Evolutionary conservation across 2,797 vertebrate genomes (phyloP).

Genomic region (Rousettus madagascariensis): DNA sequence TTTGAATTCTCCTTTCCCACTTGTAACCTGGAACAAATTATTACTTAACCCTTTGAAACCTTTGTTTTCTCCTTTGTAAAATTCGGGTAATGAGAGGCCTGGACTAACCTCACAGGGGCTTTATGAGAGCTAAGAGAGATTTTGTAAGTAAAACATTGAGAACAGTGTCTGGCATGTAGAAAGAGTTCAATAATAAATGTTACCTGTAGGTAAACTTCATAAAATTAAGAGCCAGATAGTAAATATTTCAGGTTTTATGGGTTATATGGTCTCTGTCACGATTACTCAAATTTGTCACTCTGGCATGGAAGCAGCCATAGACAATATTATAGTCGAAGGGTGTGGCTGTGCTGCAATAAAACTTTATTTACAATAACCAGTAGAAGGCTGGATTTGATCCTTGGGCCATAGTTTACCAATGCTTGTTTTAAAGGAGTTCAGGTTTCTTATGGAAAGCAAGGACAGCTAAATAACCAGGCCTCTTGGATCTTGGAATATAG

Average conservation of each 20-base stretch:
- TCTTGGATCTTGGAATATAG: not conserved
- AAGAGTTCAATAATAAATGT: not conserved
- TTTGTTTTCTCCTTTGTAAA: constrained; percentile 16
- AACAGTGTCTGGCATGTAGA: not conserved
- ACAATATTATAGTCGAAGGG: not conserved
- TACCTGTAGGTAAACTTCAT: not conserved
- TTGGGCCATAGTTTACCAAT: not conserved
- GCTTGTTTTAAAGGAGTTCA: not conserved
- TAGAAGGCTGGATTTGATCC: not conserved
- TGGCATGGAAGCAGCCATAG: not conserved
- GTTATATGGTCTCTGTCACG: not conserved
- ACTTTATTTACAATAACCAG: not conserved
- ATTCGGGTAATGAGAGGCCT: not conserved
- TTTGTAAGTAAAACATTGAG: not conserved
- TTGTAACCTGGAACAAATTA: not conserved
- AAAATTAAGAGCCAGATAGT: not conserved
- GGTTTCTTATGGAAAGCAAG: not conserved
- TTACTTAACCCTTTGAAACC: not conserved
- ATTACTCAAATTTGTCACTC: not conserved
- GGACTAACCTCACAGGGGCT: not conserved
- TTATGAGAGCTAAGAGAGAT: not conserved
- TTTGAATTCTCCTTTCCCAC: not conserved
- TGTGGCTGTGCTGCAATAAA: not conserved
- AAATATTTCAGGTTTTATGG: not conserved
- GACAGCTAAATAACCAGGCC: not conserved